Evolutionary conservation across 1,140 invertebrate genomes (phyloP).

Genomic region (Drosophila murphyi): DNA sequence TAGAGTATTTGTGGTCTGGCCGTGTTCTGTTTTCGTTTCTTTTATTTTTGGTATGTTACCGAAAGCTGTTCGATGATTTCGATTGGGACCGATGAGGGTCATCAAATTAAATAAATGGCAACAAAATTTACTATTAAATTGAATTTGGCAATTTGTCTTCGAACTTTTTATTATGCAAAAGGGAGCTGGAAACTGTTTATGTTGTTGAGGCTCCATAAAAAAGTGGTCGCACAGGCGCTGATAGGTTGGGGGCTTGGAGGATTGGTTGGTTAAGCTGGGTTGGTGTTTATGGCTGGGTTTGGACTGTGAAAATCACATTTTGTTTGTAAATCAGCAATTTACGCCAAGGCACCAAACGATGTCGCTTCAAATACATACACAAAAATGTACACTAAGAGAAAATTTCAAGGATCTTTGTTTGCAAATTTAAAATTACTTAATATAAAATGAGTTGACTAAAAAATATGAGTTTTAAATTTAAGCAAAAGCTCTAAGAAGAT

Average conservation of each 20-base stretch:
- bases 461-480: too few relatives aligned
- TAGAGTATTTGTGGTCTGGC: not conserved
- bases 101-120: constrained; percentile 79
- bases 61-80: constrained; percentile 43
- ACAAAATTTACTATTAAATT: constrained; percentile 78
- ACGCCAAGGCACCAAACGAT: constrained; percentile 69
- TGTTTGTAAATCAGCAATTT: constrained; percentile 83
- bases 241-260: not conserved
- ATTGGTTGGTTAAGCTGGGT: not conserved
- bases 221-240: not conserved
- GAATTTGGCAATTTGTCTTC: constrained; percentile 79
- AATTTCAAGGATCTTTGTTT: not conserved
- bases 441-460: too few relatives aligned
- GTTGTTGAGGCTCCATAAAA: constrained; percentile 50
- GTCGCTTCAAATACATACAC: constrained; percentile 40
- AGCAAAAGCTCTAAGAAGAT: too few relatives aligned
- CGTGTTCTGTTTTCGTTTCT: not conserved
- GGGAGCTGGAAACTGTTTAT: constrained; percentile 59
- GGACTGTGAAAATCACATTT: constrained; percentile 70
- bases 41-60: not conserved
- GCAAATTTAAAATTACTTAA: too few relatives aligned
- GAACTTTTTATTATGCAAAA: constrained; percentile 72
- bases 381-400: constrained; percentile 4
- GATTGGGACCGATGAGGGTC: constrained; percentile 40
- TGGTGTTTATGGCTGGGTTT: constrained; percentile 9